phyloP scores from a whole-genome alignment of 2,797 vertebrate species.

The Mionectes olivaceus region DNA sequence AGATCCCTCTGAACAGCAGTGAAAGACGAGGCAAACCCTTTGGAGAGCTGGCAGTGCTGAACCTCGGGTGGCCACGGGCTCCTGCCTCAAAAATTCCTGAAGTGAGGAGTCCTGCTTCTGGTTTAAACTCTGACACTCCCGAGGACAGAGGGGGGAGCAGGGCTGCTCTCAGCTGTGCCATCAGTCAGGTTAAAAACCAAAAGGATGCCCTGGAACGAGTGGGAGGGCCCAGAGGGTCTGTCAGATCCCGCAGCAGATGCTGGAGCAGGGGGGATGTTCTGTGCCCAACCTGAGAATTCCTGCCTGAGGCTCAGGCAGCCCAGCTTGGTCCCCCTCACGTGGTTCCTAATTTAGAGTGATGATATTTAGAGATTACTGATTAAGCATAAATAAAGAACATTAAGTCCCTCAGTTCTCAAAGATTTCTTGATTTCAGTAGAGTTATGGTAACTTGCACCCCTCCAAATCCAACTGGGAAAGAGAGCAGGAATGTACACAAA shows the following conservation, averaged over 20 bases:
- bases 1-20: fast-evolving
- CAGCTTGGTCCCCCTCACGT: not conserved
- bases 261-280: not conserved
- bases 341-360: not conserved
- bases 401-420: not conserved
- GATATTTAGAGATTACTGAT: not conserved
- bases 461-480: not conserved
- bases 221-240: not conserved
- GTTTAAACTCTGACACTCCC: not conserved
- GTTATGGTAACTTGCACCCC: fast-evolving
- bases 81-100: not conserved
- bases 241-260: not conserved
- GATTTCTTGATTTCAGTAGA: not conserved
- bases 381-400: not conserved
- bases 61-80: fast-evolving
- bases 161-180: not conserved
- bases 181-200: not conserved
- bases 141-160: not conserved
- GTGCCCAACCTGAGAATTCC: not conserved
- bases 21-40: not conserved
- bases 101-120: not conserved
- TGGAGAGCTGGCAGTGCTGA: not conserved
- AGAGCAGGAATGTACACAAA: fast-evolving
- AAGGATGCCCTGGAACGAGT: not conserved
- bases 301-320: not conserved